Base-by-base conservation (phyloP, 2,113 vertebrate genomes). In the Etheostoma spectabile region DNA sequence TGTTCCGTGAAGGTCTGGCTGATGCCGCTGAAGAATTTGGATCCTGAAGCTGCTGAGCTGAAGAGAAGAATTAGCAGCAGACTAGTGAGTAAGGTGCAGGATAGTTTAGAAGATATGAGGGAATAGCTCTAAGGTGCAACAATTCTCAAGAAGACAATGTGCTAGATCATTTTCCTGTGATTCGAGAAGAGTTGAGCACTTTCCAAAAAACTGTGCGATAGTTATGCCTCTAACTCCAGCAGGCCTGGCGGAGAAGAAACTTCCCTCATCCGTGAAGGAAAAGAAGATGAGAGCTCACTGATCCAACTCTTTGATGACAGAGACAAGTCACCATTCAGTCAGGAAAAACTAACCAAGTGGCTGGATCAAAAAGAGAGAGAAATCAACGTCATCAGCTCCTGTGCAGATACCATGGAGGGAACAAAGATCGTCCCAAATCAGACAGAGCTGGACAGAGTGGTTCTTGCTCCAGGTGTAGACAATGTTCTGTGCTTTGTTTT, bases 1-100 rank as follows among this genome's bases (percentile, higher is more conserved):
- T 13, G 86, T 82, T 19, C 79, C 86, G 0, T 85, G 46, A 79
- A 38, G 33, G 79, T 85, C 49, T 72, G 11, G 24, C 46, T 85
- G 60, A 45, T 8, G 19, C 74, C 79, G 0, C 55, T 88, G 48
- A 88, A 22, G 15, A 3, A 1, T 35, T 13, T 88, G 1, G 0
- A 45, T 3, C 1, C 5, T 0, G 0, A 0, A 11, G 35, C 38
- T n/a, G 1, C 64, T 61, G 30, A 35, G 38, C 1, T 69, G 59
- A 6, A 0, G 8, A n/a, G 0, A 0, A 33, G 3, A 1, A 60
- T 88, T 48, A 70, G 1, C 0, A 66, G 21, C 7, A 46, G 16
- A 53, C 24, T 66, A 3, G 10, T 66, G 0, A 15, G 18, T 2
- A 69, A 7, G 3, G n/a, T 6, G 0, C 2, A 59, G 2, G 0